Conservation (phyloP, 2,797 vertebrate genomes). For the Gouania willdenowi region DNA sequence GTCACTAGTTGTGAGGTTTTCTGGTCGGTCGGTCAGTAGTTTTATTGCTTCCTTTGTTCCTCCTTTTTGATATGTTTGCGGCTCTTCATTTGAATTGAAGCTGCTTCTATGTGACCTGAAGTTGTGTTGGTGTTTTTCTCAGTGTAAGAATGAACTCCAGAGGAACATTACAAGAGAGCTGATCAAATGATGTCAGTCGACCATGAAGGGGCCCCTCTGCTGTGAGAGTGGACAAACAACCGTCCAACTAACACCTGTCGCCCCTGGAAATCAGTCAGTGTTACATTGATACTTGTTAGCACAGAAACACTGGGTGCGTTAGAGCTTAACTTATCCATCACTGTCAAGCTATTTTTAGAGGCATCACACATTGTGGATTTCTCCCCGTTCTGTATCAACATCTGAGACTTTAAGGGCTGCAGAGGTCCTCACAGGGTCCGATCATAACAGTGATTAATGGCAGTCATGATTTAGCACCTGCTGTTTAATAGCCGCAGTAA, state of each 20-base stretch:
- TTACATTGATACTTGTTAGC: slow-evolving; percentile 47
- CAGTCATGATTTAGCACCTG: slow-evolving; percentile 81
- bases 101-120: too few species aligned
- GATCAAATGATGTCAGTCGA: neutral
- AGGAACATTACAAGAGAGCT: too few species aligned
- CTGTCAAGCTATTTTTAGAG: slow-evolving; percentile 13
- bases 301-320: slow-evolving; percentile 25
- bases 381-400: slow-evolving; percentile 15
- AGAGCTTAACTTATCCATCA: slow-evolving; percentile 2
- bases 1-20: too few species aligned
- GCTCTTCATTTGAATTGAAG: too few species aligned
- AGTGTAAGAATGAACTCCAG: too few species aligned
- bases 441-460: slow-evolving; percentile 71
- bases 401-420: slow-evolving; percentile 11
- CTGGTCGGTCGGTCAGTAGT: too few species aligned
- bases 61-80: too few species aligned
- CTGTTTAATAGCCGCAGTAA: slow-evolving; percentile 76
- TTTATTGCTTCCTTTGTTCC: too few species aligned
- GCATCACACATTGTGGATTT: slow-evolving; percentile 15
- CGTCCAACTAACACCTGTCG: slow-evolving; percentile 11
- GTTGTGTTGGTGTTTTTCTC: too few species aligned
- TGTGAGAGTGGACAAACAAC: slow-evolving; percentile 16
- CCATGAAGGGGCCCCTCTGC: neutral
- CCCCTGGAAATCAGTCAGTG: slow-evolving; percentile 19
- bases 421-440: slow-evolving; percentile 20